Base-by-base conservation (phyloP, 2,888 invertebrate species). In the Amorpha juglandis region DNA sequence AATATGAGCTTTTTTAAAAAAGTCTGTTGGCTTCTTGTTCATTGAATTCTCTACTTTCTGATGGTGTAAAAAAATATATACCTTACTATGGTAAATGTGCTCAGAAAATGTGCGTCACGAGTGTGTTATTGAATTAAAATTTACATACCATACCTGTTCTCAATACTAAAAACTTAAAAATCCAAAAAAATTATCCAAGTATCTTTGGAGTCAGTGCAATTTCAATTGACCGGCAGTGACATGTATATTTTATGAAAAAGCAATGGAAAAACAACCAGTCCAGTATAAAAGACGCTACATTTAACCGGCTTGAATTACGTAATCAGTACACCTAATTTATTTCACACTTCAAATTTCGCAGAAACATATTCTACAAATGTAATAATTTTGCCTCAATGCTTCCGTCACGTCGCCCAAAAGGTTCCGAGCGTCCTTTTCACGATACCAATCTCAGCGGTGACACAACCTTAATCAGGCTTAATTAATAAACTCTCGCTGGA, bases 351-450 rank as follows among this genome's bases (percentile, higher is more conserved):
- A 52, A 52, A 52, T 52, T 51, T 52, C 11, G 19, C 4, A 12
- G 19, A 38, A 58, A 16, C 38, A 38, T 19, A 58, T 58, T 58
- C 19, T 11, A 19, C 38, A 16, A 58, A 58, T 58, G 38, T 42
- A 58, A 42, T 58, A 58, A 58, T 58, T 38, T 58, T 16, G 38
- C 58, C 19, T 58, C 38, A 19, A 11, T 58, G 9, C 35, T 16
- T 9, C 9, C 19, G 45, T 11, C 1, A 7, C n/a, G n/a, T 16
- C 48, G 48, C 48, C 16, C 16, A 50, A 50, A 50, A 50, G 50
- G 50, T 50, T 9, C 16, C 35, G 11, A 12, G 21, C 51, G 35
- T 16, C 53, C 53, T 7, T 16, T 55, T 55, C 55, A 55, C 9
- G 33, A 35, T 35, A 51, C 21, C 51, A 53, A 53, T n/a, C 35